Evolutionary conservation across 2,888 invertebrate genomes (phyloP), one percentile per base, ranked within the genome.

Genomic region (Argyresthia albistria): DNA sequence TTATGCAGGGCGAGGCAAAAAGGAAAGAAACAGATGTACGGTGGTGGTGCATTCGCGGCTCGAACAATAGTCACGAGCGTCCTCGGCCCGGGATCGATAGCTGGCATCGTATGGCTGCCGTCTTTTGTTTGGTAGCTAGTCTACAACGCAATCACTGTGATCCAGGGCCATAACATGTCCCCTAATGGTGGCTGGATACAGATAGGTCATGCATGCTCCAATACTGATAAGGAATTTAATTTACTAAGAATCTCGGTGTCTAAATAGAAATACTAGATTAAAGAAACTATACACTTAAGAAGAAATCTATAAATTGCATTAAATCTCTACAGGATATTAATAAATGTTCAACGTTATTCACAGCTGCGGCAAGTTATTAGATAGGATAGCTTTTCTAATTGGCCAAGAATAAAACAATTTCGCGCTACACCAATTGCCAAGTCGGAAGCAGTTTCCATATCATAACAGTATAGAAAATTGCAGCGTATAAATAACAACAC

Each of bases 1-100:
- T 84, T 84, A 82, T 81, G 75, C 79, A 74, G 73, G 75, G 67
- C 70, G 70, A 74, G 70, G 75, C 69, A 79, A 80, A 82, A 83
- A 83, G 76, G 73, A 83, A 82, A 73, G 80, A 78, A 81, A 83
- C 86, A 87, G 84, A 86, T 86, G 86, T 82, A 78, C 76, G 69
- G 64, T 66, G 69, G 75, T 73, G 71, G 75, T 78, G 76, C 76
- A 76, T 74, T 77, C 76, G 73, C 71, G 66, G 68, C 62, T 60
- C 65, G 73, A 77, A 83, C 81, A 82, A 81, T 82, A 78, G 80
- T 78, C 80, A 79, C 81, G 83, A 83, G 79, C 72, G 70, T 67
- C 67, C 61, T 57, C 58, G 39, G 43, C 8, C 45, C 36, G 36
- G 74, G 77, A 82, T 82, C 82, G 80, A 79, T 78, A 67, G 73